A percentile compares a stretch with the other conserved stretches of the same genome.
phyloP scores from a whole-genome alignment of 64 coral and sea anemone species.

The Actinia tenebrosa region DNA sequence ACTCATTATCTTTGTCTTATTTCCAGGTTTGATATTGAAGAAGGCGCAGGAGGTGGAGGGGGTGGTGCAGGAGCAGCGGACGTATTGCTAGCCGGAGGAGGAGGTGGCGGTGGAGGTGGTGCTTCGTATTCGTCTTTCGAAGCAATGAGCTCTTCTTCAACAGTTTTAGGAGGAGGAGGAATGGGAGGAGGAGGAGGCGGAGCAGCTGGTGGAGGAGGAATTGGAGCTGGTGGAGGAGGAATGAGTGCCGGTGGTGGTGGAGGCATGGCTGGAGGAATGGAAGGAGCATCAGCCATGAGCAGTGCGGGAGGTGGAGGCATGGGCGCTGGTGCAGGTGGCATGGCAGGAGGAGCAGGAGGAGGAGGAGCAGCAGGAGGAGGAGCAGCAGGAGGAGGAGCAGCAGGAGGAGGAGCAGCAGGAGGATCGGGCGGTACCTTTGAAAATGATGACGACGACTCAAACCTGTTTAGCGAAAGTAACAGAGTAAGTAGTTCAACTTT shows the following conservation, averaged over 20 bases:
- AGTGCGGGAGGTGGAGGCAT: neutral
- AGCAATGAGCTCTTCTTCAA: neutral
- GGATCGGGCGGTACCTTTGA: neutral
- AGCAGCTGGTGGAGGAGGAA: neutral
- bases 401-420: neutral
- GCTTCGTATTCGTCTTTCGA: neutral
- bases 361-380: no score
- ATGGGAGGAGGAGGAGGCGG: neutral
- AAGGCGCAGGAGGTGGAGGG: neutral
- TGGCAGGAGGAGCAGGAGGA: neutral
- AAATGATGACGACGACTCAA: neutral
- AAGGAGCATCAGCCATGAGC: neutral
- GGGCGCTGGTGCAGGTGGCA: neutral
- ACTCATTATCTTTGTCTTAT: neutral
- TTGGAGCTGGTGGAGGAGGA: neutral
- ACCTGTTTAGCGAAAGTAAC: slow-evolving; percentile 9
- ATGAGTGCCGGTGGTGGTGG: neutral
- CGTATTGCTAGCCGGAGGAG: neutral
- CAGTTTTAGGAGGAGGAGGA: neutral
- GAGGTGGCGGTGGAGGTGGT: slow-evolving; percentile 3
- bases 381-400: neutral
- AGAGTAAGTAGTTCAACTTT: neutral
- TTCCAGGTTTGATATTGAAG: slow-evolving; percentile 14
- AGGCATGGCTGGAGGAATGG: neutral
- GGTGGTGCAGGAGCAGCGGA: neutral